These are phyloP conservation scores for Parasteatoda lunata DNA, from an alignment of 2,888 invertebrate species.

Conservation along the genomic window DNA sequence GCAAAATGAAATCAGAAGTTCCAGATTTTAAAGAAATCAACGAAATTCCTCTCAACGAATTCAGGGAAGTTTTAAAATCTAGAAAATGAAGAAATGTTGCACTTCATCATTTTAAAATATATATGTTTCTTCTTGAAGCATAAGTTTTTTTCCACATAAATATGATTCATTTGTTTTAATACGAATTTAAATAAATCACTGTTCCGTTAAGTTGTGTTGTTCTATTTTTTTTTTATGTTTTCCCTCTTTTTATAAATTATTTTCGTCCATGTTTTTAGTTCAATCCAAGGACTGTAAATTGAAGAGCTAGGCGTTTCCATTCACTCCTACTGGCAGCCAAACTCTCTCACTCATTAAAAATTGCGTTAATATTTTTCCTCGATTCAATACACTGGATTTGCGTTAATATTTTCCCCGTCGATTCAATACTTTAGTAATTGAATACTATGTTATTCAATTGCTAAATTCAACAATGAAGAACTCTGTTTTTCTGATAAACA, in stretches of 20 bases:
- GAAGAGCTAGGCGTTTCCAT: background rate
- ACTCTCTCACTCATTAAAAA: too few species aligned
- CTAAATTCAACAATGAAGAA: too few species aligned
- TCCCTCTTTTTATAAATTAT: background rate
- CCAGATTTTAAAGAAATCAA: slow-evolving; percentile 66
- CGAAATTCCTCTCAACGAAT: slow-evolving; percentile 47
- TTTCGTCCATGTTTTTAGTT: background rate
- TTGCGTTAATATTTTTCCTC: too few species aligned
- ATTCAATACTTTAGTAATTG: too few species aligned
- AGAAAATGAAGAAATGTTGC: slow-evolving; percentile 29
- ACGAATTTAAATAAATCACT: slow-evolving; percentile 14
- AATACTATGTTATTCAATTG: too few species aligned
- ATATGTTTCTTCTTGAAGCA: background rate
- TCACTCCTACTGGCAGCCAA: too few species aligned
- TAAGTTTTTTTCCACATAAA: background rate
- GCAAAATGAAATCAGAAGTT: slow-evolving; percentile 62
- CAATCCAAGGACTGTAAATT: background rate
- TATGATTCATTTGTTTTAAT: background rate
- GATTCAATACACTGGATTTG: too few species aligned
- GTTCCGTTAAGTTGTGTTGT: background rate
- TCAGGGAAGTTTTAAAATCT: slow-evolving; percentile 48
- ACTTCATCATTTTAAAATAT: background rate
- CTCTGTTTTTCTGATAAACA: too few species aligned
- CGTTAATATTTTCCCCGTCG: too few species aligned
- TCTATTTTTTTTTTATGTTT: background rate